Evolutionary conservation across 1,140 invertebrate species (phyloP), one percentile per base, ranked within the genome.

Genomic region (Coptotermes formosanus): DNA sequence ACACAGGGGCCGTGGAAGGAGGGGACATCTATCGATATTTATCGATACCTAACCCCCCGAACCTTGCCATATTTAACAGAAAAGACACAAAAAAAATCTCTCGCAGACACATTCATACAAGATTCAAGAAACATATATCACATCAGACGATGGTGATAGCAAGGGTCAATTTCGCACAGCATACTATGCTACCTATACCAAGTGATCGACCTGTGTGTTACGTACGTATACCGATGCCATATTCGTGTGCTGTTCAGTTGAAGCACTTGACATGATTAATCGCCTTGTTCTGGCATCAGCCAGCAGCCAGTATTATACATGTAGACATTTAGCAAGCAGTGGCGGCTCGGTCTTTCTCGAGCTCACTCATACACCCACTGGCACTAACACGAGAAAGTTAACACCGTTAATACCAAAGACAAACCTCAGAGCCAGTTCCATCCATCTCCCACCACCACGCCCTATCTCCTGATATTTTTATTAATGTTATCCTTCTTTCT

Each of bases 251-350:
- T n/a, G 4, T 75, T 75, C 64, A 75, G 64, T 75, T 75, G 25
- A 75, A 75, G 64, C 64, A 75, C 64, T 75, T 75, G 64, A 75
- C 64, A 75, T 75, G 64, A 75, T 75, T 75, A 75, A 75, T 75
- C 25, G 64, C 64, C 64, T 75, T 16, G 64, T 75, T 75, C 64
- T 75, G 64, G 64, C 64, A 75, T 75, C 64, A 75, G 64, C 64
- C 64, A 75, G 64, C 64, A 64, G 59, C 59, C 14, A 64, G 59
- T 64, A 19, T 64, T 64, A 64, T 64, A 64, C 59, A 64, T 64
- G 59, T 64, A 64, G 59, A n/a, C 59, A 64, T 64, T 64, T 19
- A 64, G 21, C 21, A 64, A n/a, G 25, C 59, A 75, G 64, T 75
- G n/a, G 64, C 64, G 64, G 64, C 64, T 75, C 64, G 25, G 12